These are phyloP conservation scores for Pomacea maculata DNA, from an alignment of 1,140 invertebrate species.

Conservation along the genomic window DNA sequence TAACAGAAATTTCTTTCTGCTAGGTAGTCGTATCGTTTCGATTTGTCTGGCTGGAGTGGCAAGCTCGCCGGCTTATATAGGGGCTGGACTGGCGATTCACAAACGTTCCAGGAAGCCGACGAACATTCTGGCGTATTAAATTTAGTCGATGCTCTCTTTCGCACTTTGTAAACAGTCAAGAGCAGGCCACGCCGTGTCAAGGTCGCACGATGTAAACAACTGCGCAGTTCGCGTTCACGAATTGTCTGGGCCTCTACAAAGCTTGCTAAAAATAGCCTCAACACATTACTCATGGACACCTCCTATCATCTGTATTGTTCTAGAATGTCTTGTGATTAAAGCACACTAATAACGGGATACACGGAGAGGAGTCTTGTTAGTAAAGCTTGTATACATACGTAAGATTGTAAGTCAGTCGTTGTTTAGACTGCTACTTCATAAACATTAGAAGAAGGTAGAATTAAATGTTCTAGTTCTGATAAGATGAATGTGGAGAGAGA, in stretches of 20 bases:
- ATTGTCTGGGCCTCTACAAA: background rate
- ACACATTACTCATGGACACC: background rate
- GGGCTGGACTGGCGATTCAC: background rate
- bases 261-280: background rate
- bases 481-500: too few species aligned
- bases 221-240: background rate
- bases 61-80: background rate
- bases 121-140: background rate
- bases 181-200: background rate
- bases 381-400: too few species aligned
- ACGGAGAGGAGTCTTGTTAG: too few species aligned
- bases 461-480: too few species aligned
- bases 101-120: background rate
- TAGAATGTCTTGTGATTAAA: too few species aligned
- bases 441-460: too few species aligned
- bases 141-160: too few species aligned
- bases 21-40: background rate
- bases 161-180: background rate
- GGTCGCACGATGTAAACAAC: background rate
- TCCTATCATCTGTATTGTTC: background rate
- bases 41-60: background rate
- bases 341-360: too few species aligned
- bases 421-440: too few species aligned
- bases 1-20: background rate
- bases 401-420: too few species aligned